Percentiles rank a stretch among this genome's conserved stretches.
phyloP scores from a whole-genome alignment of 2,113 vertebrate genomes.

The Phodopus roborovskii region DNA sequence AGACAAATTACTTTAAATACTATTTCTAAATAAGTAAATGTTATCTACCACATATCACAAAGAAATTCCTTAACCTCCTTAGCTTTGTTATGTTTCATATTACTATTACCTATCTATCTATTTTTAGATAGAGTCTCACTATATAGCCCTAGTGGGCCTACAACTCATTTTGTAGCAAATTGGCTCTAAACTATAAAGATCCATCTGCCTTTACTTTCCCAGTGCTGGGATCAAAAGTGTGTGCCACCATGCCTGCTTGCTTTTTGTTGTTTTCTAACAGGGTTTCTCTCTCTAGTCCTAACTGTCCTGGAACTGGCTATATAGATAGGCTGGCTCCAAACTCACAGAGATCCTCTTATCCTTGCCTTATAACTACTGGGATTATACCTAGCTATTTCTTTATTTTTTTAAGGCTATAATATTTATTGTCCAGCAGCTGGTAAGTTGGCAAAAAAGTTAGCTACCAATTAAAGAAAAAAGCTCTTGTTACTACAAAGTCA shows the following conservation, averaged over 20 bases:
- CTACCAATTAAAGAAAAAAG: neutral
- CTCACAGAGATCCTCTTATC: too few species aligned
- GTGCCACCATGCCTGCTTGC: neutral
- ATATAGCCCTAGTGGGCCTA: too few species aligned
- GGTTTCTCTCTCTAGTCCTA: neutral
- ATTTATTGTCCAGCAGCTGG: neutral
- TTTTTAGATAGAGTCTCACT: too few species aligned
- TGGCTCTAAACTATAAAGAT: too few species aligned
- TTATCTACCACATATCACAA: neutral
- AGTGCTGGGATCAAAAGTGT: neutral
- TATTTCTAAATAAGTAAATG: neutral
- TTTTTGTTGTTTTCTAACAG: neutral
- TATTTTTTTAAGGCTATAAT: neutral
- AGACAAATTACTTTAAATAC: neutral
- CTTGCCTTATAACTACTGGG: neutral
- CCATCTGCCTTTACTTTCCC: too few species aligned
- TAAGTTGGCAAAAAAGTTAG: neutral
- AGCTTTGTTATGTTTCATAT: neutral
- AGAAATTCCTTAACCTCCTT: neutral
- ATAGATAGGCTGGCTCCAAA: neutral
- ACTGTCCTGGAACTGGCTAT: neutral
- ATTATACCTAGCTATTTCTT: neutral
- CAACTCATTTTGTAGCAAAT: too few species aligned
- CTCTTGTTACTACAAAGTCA: neutral
- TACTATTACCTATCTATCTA: neutral